Evolutionary conservation across 2,797 vertebrate genomes (phyloP), one percentile per base, ranked within the genome.

Genomic region (Zalophus californianus): DNA sequence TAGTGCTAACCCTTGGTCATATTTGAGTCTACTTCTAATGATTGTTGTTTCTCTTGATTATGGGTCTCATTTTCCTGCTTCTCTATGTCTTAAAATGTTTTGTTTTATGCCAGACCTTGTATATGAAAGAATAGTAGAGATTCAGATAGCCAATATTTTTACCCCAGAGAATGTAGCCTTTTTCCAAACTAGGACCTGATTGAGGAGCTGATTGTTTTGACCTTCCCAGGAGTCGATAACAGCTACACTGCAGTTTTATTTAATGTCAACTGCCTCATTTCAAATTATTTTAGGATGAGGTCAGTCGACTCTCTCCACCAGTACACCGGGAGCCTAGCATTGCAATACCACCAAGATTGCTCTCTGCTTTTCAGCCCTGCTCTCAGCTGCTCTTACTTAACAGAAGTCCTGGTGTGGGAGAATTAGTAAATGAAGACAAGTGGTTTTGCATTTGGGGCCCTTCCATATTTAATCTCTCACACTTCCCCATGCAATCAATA

Each of bases 21-120:
- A 48, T 14, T 11, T 87, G 48, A 16, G 15, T 91, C 78, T 91
- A 15, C 60, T 92, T 94, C 90, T 73, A 72, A 21, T 54, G 75
- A 84, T 32, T 60, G 0, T 92, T 84, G 10, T 91, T 87, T 73
- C 80, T 92, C 90, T 87, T 68, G 56, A 60, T 50, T 62, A 3
- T 62, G 58, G 20, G 4, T 52, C 87, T 75, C 13, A 5, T 68
- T 91, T 62, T 50, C 41, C 56, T 68, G 12, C 12, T 48, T 72
- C 38, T 86, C 27, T 7, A 0, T 20, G 20, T 50, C 93, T 48
- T 79, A 48, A 80, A 29, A 20, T 32, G n/a, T 75, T 70, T 90
- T 16, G 15, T 77, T 78, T 82, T 58, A 14, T 83, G 80, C 29
- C 38, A 83, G 27, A 66, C 10, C 35, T 60, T 9, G 1, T 56